phyloP scores from a whole-genome alignment of 2,888 invertebrate genomes.

The Biston betularia region DNA sequence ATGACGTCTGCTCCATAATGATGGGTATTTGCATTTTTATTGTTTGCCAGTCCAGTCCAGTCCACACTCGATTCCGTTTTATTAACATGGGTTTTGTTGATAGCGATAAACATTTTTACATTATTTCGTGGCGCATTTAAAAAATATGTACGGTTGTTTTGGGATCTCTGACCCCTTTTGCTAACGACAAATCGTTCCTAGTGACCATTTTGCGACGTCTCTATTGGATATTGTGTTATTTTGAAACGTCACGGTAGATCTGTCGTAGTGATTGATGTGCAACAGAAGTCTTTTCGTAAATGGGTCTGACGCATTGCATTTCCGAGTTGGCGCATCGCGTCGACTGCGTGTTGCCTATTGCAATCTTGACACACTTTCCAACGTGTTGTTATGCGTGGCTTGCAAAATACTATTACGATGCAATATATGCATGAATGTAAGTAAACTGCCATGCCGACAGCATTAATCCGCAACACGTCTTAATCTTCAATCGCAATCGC shows the following conservation, averaged over 20 bases:
- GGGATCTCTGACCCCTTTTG: background rate
- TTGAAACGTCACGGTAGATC: slow-evolving; percentile 6
- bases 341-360: slow-evolving; percentile 68
- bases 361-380: slow-evolving; percentile 85
- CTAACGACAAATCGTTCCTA: background rate
- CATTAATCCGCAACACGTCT: slow-evolving; percentile 50
- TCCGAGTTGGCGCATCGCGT: slow-evolving; percentile 71
- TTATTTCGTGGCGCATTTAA: slow-evolving; percentile 19
- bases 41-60: slow-evolving; percentile 50
- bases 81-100: slow-evolving; percentile 51
- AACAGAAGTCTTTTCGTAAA: slow-evolving; percentile 60
- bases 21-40: slow-evolving; percentile 78
- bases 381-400: slow-evolving; percentile 80
- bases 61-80: slow-evolving; percentile 55
- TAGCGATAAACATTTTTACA: slow-evolving; percentile 23
- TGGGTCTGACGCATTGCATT: slow-evolving; percentile 68
- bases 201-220: slow-evolving; percentile 1
- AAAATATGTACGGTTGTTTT: background rate
- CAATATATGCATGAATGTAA: slow-evolving; percentile 63
- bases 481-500: slow-evolving; percentile 45
- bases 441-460: slow-evolving; percentile 41
- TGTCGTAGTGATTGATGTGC: slow-evolving; percentile 22
- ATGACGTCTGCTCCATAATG: slow-evolving; percentile 70
- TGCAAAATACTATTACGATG: slow-evolving; percentile 77
- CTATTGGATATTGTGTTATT: background rate